Evolutionary conservation across 2,113 vertebrate species (phyloP).

Genomic region (Solenodon paradoxus): DNA sequence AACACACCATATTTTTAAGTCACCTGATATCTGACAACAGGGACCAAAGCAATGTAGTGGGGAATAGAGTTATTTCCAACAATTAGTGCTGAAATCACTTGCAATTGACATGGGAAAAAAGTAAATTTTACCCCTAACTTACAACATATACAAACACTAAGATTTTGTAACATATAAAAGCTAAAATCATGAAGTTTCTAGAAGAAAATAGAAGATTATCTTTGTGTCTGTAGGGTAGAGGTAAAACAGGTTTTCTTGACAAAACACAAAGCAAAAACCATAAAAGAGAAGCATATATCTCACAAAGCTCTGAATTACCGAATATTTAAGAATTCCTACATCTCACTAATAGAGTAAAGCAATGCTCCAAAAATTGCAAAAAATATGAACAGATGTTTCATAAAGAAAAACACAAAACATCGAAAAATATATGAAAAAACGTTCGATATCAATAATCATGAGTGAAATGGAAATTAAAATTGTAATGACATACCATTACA

Average conservation of each 20-base stretch:
- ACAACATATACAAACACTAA: not conserved
- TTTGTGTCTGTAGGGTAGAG: not conserved
- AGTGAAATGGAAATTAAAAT: not conserved
- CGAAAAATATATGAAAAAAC: not conserved
- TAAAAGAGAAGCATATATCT: not conserved
- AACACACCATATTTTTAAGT: not conserved
- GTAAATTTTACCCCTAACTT: not conserved
- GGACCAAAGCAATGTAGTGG: not conserved
- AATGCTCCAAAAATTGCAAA: not conserved
- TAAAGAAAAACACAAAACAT: not conserved
- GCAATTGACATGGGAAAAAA: not conserved
- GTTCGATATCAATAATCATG: not conserved
- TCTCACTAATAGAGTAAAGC: not conserved
- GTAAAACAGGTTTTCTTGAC: not conserved
- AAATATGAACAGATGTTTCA: not conserved
- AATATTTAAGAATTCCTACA: not conserved
- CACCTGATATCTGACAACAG: not conserved
- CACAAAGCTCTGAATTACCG: not conserved
- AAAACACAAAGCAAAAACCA: not conserved
- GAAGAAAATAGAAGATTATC: not conserved
- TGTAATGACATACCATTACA: not conserved
- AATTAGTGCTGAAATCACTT: not conserved
- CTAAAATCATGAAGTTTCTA: not conserved
- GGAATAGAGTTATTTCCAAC: not conserved
- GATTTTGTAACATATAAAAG: not conserved